Conservation (phyloP, 2,888 invertebrate genomes). For the Phaonia tiefii region DNA sequence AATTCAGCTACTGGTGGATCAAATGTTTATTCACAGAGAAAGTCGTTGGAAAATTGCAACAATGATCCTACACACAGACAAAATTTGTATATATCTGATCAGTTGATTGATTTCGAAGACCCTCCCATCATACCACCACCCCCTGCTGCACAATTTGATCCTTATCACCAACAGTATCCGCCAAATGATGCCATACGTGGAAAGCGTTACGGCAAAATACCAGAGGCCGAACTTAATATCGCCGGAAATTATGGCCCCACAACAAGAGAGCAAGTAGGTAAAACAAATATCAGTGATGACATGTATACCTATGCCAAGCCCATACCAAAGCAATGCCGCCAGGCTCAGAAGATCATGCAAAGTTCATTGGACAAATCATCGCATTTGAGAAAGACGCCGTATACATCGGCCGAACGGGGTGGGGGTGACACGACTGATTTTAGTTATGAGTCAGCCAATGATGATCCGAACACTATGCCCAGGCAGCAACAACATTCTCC, state of each 20-base stretch:
- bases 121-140: conserved; percentile 49
- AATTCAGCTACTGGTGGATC: conserved; percentile 18
- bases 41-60: conserved; percentile 50
- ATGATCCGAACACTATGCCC: conserved; percentile 70
- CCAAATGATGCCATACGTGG: conserved; percentile 26
- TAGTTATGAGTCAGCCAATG: conserved; percentile 74
- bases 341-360: conserved; percentile 41
- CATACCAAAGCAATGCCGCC: conserved; percentile 53
- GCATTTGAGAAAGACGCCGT: conserved; percentile 13
- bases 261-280: background rate
- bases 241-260: background rate
- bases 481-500: conserved; percentile 69
- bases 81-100: conserved; percentile 75
- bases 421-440: conserved; percentile 72
- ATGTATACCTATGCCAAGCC: conserved; percentile 54
- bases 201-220: conserved; percentile 32
- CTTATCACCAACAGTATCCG: conserved; percentile 28
- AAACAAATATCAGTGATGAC: background rate
- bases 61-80: conserved; percentile 72
- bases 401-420: conserved; percentile 60
- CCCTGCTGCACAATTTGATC: conserved; percentile 68
- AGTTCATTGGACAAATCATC: conserved; percentile 2
- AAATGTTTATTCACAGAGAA: background rate
- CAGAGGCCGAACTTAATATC: background rate
- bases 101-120: conserved; percentile 79